phyloP scores from a whole-genome alignment of 1,140 invertebrate species.

The Saccostrea glomerata region DNA sequence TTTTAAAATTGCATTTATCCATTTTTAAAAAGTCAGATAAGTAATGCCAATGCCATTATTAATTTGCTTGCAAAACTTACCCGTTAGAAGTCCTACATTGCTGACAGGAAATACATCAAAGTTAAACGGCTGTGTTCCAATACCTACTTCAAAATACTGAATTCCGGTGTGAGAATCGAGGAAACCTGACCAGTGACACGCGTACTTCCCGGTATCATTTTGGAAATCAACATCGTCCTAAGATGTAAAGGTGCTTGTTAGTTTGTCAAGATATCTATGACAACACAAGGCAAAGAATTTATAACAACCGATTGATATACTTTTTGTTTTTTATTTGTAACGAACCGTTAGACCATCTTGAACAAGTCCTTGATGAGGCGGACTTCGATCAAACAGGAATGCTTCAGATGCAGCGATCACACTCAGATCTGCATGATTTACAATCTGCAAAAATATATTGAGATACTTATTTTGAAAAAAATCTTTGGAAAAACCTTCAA shows the following conservation, averaged over 20 bases:
- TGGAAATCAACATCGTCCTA: constrained; percentile 48
- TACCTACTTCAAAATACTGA: constrained; percentile 37
- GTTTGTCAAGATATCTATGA: no score
- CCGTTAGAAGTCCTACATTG: constrained; percentile 48
- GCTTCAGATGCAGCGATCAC: not conserved
- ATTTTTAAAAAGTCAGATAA: no score
- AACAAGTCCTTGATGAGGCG: constrained; percentile 38
- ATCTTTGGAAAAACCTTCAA: no score
- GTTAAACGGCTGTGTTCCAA: constrained; percentile 47
- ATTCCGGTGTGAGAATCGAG: constrained; percentile 54
- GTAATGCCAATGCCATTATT: no score
- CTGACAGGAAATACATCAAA: constrained; percentile 44
- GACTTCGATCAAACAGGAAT: constrained; percentile 36
- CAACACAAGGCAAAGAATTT: no score
- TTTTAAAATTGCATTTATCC: no score
- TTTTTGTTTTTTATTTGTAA: not conserved
- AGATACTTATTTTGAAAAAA: no score
- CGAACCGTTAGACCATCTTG: constrained; percentile 15
- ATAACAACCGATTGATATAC: no score
- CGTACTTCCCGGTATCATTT: not conserved
- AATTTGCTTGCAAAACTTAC: not conserved
- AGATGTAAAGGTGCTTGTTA: not conserved
- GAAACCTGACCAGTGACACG: constrained; percentile 57
- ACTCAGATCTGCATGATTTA: constrained; percentile 37
- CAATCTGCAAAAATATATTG: not conserved